These are phyloP conservation scores for Sycophila texana DNA, from an alignment of 2,888 invertebrate genomes.

Conservation along the genomic window DNA sequence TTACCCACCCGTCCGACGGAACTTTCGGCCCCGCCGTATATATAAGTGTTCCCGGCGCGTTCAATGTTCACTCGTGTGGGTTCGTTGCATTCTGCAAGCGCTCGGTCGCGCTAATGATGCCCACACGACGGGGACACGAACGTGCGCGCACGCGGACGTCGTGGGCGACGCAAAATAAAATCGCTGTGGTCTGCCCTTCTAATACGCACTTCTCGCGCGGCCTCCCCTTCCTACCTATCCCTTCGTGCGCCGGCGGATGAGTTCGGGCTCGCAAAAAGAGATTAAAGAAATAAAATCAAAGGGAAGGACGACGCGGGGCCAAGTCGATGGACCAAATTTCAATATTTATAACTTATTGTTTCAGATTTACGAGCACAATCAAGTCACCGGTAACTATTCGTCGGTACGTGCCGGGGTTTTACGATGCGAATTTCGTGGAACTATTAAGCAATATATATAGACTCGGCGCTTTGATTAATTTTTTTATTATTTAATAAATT, in stretches of 20 bases:
- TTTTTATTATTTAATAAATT: not conserved
- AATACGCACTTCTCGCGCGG: constrained; percentile 62
- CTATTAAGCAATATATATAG: not conserved
- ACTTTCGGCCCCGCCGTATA: constrained; percentile 58
- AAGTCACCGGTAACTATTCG: constrained; percentile 21
- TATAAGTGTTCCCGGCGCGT: not conserved
- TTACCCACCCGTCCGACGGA: constrained; percentile 59
- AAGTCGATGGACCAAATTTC: constrained; percentile 65
- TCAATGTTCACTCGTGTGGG: not conserved
- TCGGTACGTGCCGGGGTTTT: no score
- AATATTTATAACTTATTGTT: constrained; percentile 75
- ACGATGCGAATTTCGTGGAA: no score
- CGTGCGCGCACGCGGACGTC: constrained; percentile 60
- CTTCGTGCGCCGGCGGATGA: not conserved
- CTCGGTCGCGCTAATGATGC: constrained; percentile 69
- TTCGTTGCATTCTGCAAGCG: constrained; percentile 22
- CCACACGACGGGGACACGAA: constrained; percentile 69
- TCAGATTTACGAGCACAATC: constrained; percentile 68
- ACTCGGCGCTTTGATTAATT: no score
- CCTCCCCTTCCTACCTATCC: not conserved
- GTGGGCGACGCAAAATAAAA: constrained; percentile 69
- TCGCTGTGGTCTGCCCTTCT: constrained; percentile 61
- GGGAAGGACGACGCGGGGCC: constrained; percentile 41
- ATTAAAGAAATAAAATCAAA: constrained; percentile 42
- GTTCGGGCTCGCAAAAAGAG: not conserved